Evolutionary conservation across 2,797 vertebrate genomes (phyloP).

Genomic region (Chelmon rostratus): DNA sequence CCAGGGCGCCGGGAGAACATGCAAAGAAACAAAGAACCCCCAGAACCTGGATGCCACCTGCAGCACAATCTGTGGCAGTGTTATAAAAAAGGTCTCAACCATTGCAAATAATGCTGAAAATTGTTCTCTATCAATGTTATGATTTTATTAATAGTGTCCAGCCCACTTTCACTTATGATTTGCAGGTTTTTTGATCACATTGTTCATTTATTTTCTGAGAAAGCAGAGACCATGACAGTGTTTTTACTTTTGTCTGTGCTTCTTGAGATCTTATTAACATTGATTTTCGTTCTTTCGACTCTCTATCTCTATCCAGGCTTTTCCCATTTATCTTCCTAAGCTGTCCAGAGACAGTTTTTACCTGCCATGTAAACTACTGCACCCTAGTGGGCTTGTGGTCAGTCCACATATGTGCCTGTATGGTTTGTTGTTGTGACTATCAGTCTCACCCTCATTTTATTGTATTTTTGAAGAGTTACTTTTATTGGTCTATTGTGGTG

Average conservation of each 20-base stretch:
- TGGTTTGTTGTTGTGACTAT: not conserved
- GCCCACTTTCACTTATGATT: not conserved
- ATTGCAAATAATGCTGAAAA: not conserved
- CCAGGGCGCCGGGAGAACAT: not conserved
- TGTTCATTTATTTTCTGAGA: not conserved
- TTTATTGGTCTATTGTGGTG: not conserved
- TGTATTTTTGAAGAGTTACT: not conserved
- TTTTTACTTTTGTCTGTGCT: slow-evolving; percentile 7
- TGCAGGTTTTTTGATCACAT: not conserved
- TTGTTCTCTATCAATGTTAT: not conserved
- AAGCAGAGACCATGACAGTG: not conserved
- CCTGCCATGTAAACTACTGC: not conserved
- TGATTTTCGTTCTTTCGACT: slow-evolving; percentile 10
- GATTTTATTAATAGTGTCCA: not conserved
- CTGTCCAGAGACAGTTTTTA: slow-evolving; percentile 4
- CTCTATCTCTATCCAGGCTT: not conserved
- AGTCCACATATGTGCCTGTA: not conserved
- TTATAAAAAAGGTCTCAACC: too few species aligned
- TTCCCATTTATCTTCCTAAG: slow-evolving; percentile 14
- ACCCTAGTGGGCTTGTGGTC: not conserved
- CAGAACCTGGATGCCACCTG: too few species aligned
- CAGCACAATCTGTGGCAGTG: too few species aligned
- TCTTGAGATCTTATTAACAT: slow-evolving; percentile 12
- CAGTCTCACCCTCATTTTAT: not conserved
- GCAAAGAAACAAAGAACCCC: not conserved